Conservation (phyloP, 2,888 invertebrate species). For the Chromoteleia sp. region DNA sequence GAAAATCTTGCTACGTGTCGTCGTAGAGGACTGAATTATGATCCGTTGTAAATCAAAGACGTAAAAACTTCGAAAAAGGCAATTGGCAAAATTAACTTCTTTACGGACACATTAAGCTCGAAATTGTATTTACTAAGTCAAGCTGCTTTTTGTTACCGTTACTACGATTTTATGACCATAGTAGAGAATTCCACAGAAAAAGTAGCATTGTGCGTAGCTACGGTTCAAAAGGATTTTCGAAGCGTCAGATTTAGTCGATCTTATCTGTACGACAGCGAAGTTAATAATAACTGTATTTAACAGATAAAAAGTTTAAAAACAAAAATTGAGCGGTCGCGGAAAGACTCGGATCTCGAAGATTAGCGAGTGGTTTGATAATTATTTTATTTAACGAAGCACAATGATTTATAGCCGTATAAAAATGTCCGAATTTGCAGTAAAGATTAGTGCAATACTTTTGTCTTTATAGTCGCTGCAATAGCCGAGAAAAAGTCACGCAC, state of each 20-base stretch:
- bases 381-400: conserved; percentile 43
- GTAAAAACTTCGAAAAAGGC: conserved; percentile 11
- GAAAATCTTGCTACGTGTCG: not conserved
- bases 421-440: conserved; percentile 43
- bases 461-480: conserved; percentile 43
- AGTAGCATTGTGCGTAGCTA: conserved; percentile 28
- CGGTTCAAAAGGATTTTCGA: conserved; percentile 39
- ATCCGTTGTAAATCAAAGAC: conserved; percentile 14
- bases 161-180: conserved; percentile 42
- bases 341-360: not conserved
- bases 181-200: conserved; percentile 27
- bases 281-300: conserved; percentile 34
- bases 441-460: conserved; percentile 54
- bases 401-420: conserved; percentile 38
- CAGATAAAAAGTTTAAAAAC: conserved; percentile 28
- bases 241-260: conserved; percentile 32
- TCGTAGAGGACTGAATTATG: not conserved
- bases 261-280: conserved; percentile 38
- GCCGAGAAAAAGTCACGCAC: conserved; percentile 57
- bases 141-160: conserved; percentile 42
- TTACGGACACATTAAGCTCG: conserved; percentile 23
- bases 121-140: conserved; percentile 40
- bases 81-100: conserved; percentile 51
- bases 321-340: conserved; percentile 28
- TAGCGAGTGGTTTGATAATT: conserved; percentile 30